phyloP scores from a whole-genome alignment of 2,113 vertebrate species.

The Dasyurus viverrinus region DNA sequence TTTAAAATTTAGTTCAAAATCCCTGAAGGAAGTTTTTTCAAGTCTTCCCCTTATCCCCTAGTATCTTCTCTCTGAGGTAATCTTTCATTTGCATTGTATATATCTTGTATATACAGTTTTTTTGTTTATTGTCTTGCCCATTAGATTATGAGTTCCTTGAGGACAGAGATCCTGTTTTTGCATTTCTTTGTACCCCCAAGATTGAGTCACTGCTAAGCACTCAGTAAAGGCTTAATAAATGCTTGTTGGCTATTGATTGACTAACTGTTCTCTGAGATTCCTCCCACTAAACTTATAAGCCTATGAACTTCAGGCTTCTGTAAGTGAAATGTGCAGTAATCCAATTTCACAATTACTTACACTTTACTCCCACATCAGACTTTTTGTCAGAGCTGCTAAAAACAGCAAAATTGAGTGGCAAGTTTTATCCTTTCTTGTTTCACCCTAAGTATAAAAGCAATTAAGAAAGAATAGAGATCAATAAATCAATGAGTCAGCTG shows the following conservation, averaged over 20 bases:
- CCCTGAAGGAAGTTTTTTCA: neutral
- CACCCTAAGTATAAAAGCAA: no score
- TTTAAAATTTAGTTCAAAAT: neutral
- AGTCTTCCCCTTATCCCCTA: neutral
- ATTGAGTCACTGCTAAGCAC: neutral
- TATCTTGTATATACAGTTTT: neutral
- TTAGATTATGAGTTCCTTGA: neutral
- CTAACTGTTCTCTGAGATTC: neutral
- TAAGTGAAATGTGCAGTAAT: no score
- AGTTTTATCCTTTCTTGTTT: no score
- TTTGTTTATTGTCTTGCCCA: neutral
- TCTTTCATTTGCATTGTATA: neutral
- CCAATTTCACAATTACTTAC: no score
- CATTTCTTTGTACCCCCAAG: neutral
- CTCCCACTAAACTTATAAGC: neutral
- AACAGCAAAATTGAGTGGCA: no score
- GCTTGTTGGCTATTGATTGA: neutral
- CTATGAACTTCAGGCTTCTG: neutral
- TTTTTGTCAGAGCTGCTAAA: no score
- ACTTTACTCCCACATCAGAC: no score
- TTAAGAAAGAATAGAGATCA: no score
- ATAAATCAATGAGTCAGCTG: no score
- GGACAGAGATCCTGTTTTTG: neutral
- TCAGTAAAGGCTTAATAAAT: neutral
- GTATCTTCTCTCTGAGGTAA: neutral